A percentile compares a stretch with the other conserved stretches of the same genome.
phyloP scores from a whole-genome alignment of 1,140 invertebrate genomes.

The Lordiphosa collinella region DNA sequence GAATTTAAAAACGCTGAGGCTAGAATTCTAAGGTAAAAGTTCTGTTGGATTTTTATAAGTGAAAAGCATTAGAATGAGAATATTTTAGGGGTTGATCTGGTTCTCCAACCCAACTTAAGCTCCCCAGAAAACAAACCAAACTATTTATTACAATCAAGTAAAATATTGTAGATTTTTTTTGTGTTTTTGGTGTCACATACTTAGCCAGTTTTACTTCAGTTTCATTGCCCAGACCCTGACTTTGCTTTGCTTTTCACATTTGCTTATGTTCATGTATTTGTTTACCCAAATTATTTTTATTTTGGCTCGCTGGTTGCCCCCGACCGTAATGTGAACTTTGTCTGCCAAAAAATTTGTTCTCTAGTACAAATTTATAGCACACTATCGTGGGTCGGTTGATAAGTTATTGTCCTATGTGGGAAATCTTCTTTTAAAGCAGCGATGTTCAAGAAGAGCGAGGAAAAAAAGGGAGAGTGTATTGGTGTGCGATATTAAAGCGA shows the following conservation, averaged over 20 bases:
- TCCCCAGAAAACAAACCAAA: too few species aligned
- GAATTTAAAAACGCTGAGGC: conserved; percentile 3
- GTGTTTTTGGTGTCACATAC: conserved; percentile 11
- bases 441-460: too few species aligned
- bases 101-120: too few species aligned
- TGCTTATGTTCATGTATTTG: neutral
- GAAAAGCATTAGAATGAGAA: too few species aligned
- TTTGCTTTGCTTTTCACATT: conserved; percentile 5
- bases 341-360: conserved; percentile 24
- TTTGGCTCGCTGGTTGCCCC: conserved; percentile 15
- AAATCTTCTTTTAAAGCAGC: too few species aligned
- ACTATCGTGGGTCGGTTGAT: too few species aligned
- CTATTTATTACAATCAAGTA: conserved; percentile 24
- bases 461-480: too few species aligned
- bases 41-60: too few species aligned
- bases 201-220: conserved; percentile 22
- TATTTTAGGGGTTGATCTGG: neutral
- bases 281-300: conserved; percentile 40
- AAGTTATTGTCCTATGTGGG: too few species aligned
- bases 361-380: too few species aligned
- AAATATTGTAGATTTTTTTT: conserved; percentile 5
- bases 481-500: too few species aligned
- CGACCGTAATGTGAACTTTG: conserved; percentile 62
- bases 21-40: neutral
- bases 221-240: conserved; percentile 2